Conservation (phyloP, 2,797 vertebrate genomes). For the Eulemur mongoz region DNA sequence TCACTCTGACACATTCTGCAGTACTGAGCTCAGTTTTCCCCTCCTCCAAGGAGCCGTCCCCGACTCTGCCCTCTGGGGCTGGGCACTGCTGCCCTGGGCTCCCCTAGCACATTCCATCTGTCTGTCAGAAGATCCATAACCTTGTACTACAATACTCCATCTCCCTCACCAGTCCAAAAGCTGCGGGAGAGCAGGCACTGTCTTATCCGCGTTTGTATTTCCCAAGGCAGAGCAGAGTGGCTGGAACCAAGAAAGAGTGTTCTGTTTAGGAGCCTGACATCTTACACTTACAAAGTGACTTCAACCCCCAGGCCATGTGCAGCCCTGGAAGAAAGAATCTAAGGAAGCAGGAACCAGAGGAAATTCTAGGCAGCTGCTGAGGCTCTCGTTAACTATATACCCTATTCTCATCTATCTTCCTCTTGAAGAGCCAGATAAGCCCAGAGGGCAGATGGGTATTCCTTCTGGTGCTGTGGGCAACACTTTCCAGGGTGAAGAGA, state of each 20-base stretch:
- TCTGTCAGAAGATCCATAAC: neutral
- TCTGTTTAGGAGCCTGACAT: neutral
- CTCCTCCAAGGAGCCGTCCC: neutral
- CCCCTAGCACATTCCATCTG: neutral
- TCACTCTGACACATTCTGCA: neutral
- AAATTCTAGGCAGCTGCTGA: neutral
- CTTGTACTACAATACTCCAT: neutral
- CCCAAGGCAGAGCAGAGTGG: neutral
- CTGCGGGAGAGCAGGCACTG: neutral
- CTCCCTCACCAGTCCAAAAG: neutral
- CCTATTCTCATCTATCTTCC: neutral
- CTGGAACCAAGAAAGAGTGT: neutral
- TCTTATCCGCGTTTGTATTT: neutral
- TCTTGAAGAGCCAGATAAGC: neutral
- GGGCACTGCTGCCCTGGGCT: neutral
- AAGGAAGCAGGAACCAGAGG: neutral
- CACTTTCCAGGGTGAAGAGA: neutral
- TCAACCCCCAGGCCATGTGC: neutral
- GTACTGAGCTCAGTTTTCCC: neutral
- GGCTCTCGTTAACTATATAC: neutral
- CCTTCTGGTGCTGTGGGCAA: neutral
- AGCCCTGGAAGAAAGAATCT: neutral
- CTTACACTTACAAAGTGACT: neutral
- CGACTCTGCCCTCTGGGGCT: neutral
- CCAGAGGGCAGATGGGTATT: neutral